Percentiles rank a stretch among this genome's conserved stretches.
These are phyloP conservation scores for Epizoanthus fatuus DNA, from an alignment of 92 coral and sea anemone species.

Conservation along the genomic window DNA sequence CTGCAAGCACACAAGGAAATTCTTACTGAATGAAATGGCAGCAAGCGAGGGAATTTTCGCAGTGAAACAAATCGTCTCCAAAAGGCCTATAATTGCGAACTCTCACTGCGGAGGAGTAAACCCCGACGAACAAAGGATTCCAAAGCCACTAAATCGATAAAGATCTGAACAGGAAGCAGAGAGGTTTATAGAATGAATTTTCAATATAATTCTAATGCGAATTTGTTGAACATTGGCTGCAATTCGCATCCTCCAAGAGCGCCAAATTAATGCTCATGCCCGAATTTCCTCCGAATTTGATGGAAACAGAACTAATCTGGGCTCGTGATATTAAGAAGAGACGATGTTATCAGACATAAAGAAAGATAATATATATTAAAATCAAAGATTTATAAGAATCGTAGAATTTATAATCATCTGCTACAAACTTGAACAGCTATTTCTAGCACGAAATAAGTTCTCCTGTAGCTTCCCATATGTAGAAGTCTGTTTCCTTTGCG, in stretches of 20 bases:
- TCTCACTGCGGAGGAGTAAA: slow-evolving; percentile 19
- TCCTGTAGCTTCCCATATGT: not conserved
- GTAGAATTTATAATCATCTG: slow-evolving; percentile 36
- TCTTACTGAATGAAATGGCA: slow-evolving; percentile 11
- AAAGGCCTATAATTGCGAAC: slow-evolving; percentile 30
- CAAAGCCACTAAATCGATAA: slow-evolving; percentile 47
- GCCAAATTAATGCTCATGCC: not conserved
- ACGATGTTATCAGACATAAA: slow-evolving; percentile 35
- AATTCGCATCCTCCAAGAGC: slow-evolving; percentile 1
- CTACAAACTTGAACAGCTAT: not conserved
- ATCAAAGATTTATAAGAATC: slow-evolving; percentile 42
- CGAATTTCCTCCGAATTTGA: slow-evolving; percentile 20
- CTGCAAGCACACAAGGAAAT: slow-evolving; percentile 14
- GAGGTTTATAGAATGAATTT: slow-evolving; percentile 39
- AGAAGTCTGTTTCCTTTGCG: not conserved
- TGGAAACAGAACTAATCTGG: slow-evolving; percentile 9
- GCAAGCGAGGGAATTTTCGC: slow-evolving; percentile 7
- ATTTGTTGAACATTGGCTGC: slow-evolving; percentile 22
- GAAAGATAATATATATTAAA: slow-evolving; percentile 43
- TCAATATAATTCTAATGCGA: slow-evolving; percentile 42
- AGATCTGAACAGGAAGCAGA: slow-evolving; percentile 32
- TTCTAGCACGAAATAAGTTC: not conserved
- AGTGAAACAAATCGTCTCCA: not conserved
- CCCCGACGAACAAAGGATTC: slow-evolving; percentile 15
- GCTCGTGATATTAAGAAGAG: slow-evolving; percentile 15